Percentiles rank a stretch among this genome's conserved stretches.
Evolutionary conservation across 2,113 vertebrate genomes (phyloP).

Genomic region (Drymodes brunneopygia): DNA sequence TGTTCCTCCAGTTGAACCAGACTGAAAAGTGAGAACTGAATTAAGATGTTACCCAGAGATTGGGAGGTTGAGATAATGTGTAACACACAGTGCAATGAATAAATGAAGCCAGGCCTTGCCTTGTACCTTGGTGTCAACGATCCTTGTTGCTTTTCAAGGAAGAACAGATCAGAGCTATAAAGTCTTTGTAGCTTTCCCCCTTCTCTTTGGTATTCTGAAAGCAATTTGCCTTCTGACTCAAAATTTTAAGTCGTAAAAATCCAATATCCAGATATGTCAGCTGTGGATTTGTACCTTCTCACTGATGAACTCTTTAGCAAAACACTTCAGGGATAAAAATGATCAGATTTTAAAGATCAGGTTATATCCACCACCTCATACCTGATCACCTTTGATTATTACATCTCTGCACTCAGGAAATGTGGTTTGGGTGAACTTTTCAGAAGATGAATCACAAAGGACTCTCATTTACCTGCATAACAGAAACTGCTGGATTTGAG

Average conservation of each 20-base stretch:
- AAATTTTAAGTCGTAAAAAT: slow-evolving; percentile 44
- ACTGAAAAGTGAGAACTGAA: neutral
- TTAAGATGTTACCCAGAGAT: neutral
- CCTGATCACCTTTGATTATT: neutral
- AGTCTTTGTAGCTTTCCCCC: neutral
- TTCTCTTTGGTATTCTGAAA: slow-evolving; percentile 40
- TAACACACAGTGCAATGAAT: neutral
- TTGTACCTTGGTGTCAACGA: neutral
- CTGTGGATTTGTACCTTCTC: neutral
- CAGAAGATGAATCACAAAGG: neutral
- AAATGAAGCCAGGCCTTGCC: neutral
- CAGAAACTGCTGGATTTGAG: neutral
- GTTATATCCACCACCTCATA: neutral
- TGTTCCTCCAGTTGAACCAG: neutral
- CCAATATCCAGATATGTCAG: neutral
- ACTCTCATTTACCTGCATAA: neutral
- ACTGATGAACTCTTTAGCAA: neutral
- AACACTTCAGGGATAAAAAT: neutral
- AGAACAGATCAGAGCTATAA: neutral
- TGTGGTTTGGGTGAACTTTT: neutral
- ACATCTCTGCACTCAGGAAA: neutral
- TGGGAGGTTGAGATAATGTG: neutral
- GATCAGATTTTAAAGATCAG: neutral
- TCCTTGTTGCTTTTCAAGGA: neutral
- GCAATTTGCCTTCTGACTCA: slow-evolving; percentile 27